Evolutionary conservation across 2,797 vertebrate species (phyloP), one percentile per base, ranked within the genome.

Genomic region (Graptemys geographica): DNA sequence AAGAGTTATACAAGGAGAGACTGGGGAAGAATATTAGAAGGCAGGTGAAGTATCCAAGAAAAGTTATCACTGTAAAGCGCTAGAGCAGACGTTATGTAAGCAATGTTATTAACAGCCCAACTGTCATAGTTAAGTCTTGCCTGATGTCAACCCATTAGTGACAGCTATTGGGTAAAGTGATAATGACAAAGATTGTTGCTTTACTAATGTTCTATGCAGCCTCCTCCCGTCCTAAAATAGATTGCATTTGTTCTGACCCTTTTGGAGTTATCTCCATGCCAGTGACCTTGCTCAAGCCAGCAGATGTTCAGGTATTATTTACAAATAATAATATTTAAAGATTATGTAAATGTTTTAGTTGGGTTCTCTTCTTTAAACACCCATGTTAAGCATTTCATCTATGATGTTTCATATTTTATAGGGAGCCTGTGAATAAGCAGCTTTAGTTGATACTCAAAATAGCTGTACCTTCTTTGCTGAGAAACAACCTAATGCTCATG

Each of bases 241-340:
- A 74, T 76, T 27, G 57, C 2, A 7, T 72, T 11, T 87, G 33
- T 78, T 96, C 74, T 95, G 90, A 93, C 94, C 95, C 88, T 93
- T 92, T 4, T 81, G 87, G 92, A 91, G 95, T 96, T 95, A 92
- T 96, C 86, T 96, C 90, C 28, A 18, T 92, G 81, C 92, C 93
- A 90, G 78, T 90, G 96, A 97, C 96, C 95, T 96, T 94, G 93
- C 93, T 96, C 83, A 53, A 88, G 86, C 93, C 47, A 96, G 92
- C 97, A 97, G 97, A 97, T 98, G 97, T 97, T 96, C 95, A 97
- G 96, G 95, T 97, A 97, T 97, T 97, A 97, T 96, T 97, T 96
- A 94, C 96, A 95, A 96, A 96, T 96, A 97, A 96, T 97, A 96
- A 96, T 96, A 96, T 96, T 93, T 93, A 88, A 96, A 96, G 96